phyloP scores from a whole-genome alignment of 2,113 vertebrate genomes.

The Microtus richardsoni region DNA sequence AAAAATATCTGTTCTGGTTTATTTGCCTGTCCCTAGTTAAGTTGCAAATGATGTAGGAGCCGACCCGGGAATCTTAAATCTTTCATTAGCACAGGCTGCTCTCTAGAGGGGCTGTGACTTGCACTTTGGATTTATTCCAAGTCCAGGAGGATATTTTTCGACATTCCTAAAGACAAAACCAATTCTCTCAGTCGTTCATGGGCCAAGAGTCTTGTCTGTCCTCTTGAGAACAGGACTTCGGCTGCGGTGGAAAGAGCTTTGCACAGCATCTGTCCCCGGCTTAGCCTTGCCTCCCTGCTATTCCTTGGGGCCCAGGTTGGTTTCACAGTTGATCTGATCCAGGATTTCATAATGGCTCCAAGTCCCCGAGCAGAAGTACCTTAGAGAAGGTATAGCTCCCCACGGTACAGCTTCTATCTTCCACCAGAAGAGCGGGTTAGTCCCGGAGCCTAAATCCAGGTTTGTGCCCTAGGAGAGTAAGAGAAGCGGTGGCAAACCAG shows the following conservation, averaged over 20 bases:
- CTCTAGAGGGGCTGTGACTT: conserved; percentile 11
- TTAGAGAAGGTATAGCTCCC: neutral
- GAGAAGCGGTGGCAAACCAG: neutral
- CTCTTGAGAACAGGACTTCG: neutral
- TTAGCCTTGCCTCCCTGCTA: neutral
- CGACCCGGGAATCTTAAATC: conserved; percentile 54
- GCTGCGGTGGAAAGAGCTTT: neutral
- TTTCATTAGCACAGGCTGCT: conserved; percentile 62
- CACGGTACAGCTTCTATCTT: neutral
- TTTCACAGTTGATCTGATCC: neutral
- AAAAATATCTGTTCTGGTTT: neutral
- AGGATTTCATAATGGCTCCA: neutral
- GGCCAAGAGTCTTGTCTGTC: neutral
- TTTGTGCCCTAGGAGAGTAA: neutral
- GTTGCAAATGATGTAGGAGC: conserved; percentile 50
- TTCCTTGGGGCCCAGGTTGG: neutral
- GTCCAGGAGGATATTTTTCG: neutral
- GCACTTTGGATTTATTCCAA: conserved; percentile 45
- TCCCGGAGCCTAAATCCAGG: neutral
- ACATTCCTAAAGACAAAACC: conserved; percentile 60
- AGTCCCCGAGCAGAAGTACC: neutral
- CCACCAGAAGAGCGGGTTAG: neutral
- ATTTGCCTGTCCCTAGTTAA: conserved; percentile 55
- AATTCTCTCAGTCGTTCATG: neutral
- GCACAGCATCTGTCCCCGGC: neutral